These are phyloP conservation scores for Gnathonemus echidnorhynchus DNA, from an alignment of 2,113 vertebrate genomes.

Conservation along the genomic window DNA sequence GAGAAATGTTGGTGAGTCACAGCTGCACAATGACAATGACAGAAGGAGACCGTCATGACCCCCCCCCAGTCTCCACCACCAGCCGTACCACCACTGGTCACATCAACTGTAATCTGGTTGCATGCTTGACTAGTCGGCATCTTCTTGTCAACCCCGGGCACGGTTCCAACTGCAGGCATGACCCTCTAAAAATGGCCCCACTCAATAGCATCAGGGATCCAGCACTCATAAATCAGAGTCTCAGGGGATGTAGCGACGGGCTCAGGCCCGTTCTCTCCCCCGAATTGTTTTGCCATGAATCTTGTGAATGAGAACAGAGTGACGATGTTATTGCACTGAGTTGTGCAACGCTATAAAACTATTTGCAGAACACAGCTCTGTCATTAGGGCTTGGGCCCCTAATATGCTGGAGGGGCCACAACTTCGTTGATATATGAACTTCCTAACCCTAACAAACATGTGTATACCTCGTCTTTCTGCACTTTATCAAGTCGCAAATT, in stretches of 20 bases:
- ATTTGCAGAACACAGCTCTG: slow-evolving; percentile 27
- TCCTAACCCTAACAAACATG: not conserved
- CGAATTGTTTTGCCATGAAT: slow-evolving; percentile 15
- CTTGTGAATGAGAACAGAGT: slow-evolving; percentile 16
- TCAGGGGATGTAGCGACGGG: not conserved
- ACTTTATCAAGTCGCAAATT: not conserved
- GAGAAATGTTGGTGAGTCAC: not conserved
- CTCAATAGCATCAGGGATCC: slow-evolving; percentile 3
- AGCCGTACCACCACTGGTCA: not conserved
- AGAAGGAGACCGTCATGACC: not conserved
- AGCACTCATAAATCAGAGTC: not conserved
- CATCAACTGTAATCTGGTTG: not conserved
- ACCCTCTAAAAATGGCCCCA: slow-evolving; percentile 11
- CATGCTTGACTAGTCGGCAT: not conserved
- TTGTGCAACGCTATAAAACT: slow-evolving; percentile 23
- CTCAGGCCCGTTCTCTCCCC: not conserved
- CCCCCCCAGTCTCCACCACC: not conserved
- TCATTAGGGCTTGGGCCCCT: slow-evolving; percentile 4
- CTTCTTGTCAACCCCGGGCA: not conserved
- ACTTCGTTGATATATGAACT: not conserved
- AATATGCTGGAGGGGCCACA: not conserved
- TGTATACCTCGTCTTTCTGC: not conserved
- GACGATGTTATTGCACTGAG: slow-evolving; percentile 25
- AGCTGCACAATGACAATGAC: not conserved
- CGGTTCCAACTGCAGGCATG: not conserved